Base-by-base conservation (phyloP, 2,113 vertebrate genomes). In the Cebus imitator region DNA sequence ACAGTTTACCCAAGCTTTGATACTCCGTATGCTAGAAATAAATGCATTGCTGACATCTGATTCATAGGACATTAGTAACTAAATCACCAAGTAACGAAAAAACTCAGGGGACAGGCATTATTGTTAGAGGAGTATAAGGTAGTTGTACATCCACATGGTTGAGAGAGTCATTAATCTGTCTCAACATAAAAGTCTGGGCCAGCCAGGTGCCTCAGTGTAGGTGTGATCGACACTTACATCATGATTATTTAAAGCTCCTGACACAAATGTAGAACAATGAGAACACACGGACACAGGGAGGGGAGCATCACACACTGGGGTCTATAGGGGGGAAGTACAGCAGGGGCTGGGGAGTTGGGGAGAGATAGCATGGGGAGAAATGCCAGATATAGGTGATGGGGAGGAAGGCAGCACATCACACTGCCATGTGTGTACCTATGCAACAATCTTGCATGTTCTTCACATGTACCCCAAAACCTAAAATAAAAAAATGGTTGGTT, bases 41-140 rank as follows among this genome's bases (percentile, higher is more conserved):
- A 97, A 95, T 83, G 75, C 57, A 89, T 52, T 95, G 68, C 94
- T 94, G 90, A 87, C 88, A 96, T 92, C 25, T 97, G 81, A 92
- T 94, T 96, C 87, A 91, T 25, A 91, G 55, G 61, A 96, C 61
- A 97, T 97, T 96, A 97, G 95, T 94, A 97, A 91, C 96, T 96
- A 94, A 94, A 95, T 97, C 87, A 96, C 82, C 86, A 91, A 83
- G 68, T 95, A 97, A 97, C 81, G 57, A 76, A 91, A 97, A 97
- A 94, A 89, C 61, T 94, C 91, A 76, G 68, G 90, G 91, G 32
- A 86, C 25, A 87, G 66, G 45, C 48, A 52, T 90, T 92, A 82
- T n/a, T 43, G 6, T 79, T 70, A 84, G 79, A 87, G 45, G 83
- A 89, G 57, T 40, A 57, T 57, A 83, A 97, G 75, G 80, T 76